phyloP scores from a whole-genome alignment of 53 echinoderm and acorn worm species.

The Arbacia lixula region DNA sequence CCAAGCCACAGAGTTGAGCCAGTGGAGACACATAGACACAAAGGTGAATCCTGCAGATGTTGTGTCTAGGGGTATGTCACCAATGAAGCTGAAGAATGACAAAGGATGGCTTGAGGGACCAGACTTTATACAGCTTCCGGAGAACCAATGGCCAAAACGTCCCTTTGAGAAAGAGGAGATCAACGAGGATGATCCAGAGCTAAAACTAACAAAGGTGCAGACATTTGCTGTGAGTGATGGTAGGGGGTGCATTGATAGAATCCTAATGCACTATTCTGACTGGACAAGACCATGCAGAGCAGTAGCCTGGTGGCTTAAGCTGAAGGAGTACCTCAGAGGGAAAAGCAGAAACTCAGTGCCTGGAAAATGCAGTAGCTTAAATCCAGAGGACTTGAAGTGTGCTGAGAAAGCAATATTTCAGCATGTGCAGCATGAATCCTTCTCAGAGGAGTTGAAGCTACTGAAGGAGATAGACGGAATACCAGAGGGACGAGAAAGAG shows the following conservation, averaged over 20 bases:
- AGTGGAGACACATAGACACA: slow-evolving; percentile 52
- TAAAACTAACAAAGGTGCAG: not conserved
- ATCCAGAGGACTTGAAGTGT: slow-evolving; percentile 19
- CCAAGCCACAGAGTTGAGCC: slow-evolving; percentile 7
- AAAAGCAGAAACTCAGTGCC: not conserved
- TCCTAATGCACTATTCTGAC: slow-evolving; percentile 51
- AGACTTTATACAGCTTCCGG: slow-evolving; percentile 20
- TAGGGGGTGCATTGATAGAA: not conserved
- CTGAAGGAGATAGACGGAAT: not conserved
- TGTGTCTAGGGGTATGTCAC: slow-evolving; percentile 36
- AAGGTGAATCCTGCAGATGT: slow-evolving; percentile 50
- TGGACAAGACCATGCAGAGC: slow-evolving; percentile 58
- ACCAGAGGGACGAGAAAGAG: not conserved
- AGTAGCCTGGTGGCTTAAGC: slow-evolving; percentile 59
- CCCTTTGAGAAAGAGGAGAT: not conserved
- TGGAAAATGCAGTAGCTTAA: not conserved
- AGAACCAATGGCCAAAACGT: slow-evolving; percentile 27
- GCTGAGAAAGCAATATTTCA: slow-evolving; percentile 53
- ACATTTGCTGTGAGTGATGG: not conserved
- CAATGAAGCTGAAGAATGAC: not conserved
- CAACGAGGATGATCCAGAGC: slow-evolving; percentile 21
- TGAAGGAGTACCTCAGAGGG: slow-evolving; percentile 28
- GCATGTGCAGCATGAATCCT: slow-evolving; percentile 50
- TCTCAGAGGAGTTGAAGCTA: slow-evolving; percentile 40
- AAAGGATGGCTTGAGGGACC: slow-evolving; percentile 52